Evolutionary conservation across 2,113 vertebrate species (phyloP), one percentile per base, ranked within the genome.

Genomic region (Pleuronectes platessa): DNA sequence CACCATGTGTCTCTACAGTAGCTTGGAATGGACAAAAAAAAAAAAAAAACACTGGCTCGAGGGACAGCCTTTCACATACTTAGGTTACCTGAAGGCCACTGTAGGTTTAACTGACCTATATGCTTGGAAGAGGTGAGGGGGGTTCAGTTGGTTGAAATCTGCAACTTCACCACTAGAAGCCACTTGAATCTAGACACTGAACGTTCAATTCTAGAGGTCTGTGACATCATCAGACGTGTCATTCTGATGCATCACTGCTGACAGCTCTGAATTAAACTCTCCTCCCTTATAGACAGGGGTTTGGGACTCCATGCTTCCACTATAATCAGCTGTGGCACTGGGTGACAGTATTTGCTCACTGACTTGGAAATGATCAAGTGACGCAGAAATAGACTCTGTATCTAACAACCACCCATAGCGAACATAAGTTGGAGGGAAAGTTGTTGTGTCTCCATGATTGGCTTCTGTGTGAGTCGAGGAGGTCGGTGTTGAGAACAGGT

Each of bases 161-260:
- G 21, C n/a, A 56, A 13, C 21, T 1, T 23, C n/a, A 24, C 9
- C 21, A 24, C n/a, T 56, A 56, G 10, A 23, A 24, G 21, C 12
- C 21, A 56, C 21, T 53, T 20, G 9, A 37, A 20, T 51, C 49
- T n/a, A n/a, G 5, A 53, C 20, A 53, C 21, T 56, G 21, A 56
- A 21, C 51, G 1, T 27, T 26, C 18, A 21, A 64, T 11, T 18
- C 96, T 83, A 97, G 73, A 97, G 94, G 86, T 97, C 94, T 3
- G 95, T 97, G 74, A 96, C 92, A 60, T 97, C 96, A 51, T 71
- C 86, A 15, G 90, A 93, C 61, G 92, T 93, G 20, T 96, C 93
- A 23, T 75, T 81, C 0, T 91, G 82, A 75, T 88, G 89, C 87
- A 90, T 78, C 8, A 82, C 84, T 21, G 87, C 71, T 8, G 92